phyloP scores from a whole-genome alignment of 2,797 vertebrate genomes.

The Triplophysa bombifrons region DNA sequence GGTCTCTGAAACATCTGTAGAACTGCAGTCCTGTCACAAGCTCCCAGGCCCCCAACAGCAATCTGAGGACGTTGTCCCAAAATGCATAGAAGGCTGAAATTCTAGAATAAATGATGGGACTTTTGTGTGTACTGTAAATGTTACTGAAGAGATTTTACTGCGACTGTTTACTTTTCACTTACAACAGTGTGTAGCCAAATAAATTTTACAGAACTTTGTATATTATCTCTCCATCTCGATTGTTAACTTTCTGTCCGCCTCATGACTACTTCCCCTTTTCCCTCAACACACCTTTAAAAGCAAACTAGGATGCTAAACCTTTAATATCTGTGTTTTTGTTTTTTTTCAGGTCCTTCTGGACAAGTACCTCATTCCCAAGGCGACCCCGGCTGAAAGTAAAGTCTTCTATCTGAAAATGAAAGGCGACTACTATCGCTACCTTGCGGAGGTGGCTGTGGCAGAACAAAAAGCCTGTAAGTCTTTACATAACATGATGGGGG shows the following conservation, averaged over 20 bases:
- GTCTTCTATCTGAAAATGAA: constrained; percentile 99
- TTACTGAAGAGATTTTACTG: background rate
- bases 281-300: background rate
- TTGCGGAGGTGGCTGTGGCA: constrained; percentile 90
- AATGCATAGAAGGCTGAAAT: constrained; percentile 3
- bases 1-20: constrained; percentile 44
- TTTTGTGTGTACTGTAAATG: background rate
- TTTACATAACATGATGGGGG: background rate
- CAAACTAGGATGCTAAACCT: background rate
- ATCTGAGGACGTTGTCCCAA: constrained; percentile 12
- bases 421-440: constrained; percentile 95
- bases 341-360: constrained; percentile 86
- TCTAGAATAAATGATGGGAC: background rate
- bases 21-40: constrained; percentile 8
- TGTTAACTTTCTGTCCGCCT: constrained; percentile 8
- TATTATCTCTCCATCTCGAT: constrained; percentile 23
- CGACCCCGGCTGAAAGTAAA: constrained; percentile 86
- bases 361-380: constrained; percentile 88
- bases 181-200: background rate
- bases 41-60: background rate
- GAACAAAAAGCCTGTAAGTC: constrained; percentile 80
- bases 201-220: constrained; percentile 12
- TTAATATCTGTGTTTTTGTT: constrained; percentile 29
- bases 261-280: background rate
- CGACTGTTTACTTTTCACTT: background rate